These are phyloP conservation scores for Drosophila neocordata DNA, from an alignment of 1,140 invertebrate genomes.

Conservation along the genomic window DNA sequence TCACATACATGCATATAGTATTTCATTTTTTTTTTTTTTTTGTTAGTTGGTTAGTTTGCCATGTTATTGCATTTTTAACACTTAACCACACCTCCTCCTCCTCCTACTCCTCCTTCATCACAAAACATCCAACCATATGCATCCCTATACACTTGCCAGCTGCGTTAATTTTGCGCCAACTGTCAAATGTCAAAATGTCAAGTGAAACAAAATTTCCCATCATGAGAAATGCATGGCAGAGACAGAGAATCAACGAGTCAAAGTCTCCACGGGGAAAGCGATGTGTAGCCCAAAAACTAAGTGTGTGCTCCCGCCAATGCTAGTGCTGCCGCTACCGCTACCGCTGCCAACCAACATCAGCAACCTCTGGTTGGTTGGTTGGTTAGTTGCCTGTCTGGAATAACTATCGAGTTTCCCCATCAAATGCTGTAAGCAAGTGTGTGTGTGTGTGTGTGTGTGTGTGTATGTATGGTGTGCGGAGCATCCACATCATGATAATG, in stretches of 20 bases:
- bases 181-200: slow-evolving; percentile 79
- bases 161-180: slow-evolving; percentile 75
- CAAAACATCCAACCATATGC: not conserved
- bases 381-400: slow-evolving; percentile 53
- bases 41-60: slow-evolving; percentile 20
- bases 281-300: slow-evolving; percentile 46
- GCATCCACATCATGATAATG: slow-evolving; percentile 69
- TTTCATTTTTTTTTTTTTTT: slow-evolving; percentile 20
- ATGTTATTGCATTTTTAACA: slow-evolving; percentile 67
- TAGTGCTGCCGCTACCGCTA: not conserved
- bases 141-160: not conserved
- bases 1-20: not conserved
- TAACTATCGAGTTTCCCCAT: slow-evolving; percentile 64
- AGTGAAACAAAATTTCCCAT: slow-evolving; percentile 74
- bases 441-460: slow-evolving; percentile 1
- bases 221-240: slow-evolving; percentile 74
- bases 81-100: not conserved
- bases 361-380: slow-evolving; percentile 16
- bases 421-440: slow-evolving; percentile 6
- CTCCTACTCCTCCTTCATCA: not conserved
- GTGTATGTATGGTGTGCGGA: slow-evolving; percentile 18
- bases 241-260: slow-evolving; percentile 38
- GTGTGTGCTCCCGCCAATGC: slow-evolving; percentile 20
- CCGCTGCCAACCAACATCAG: slow-evolving; percentile 13
- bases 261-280: slow-evolving; percentile 1